phyloP scores from a whole-genome alignment of 2,888 invertebrate species.

The Scrobipalpa costella region DNA sequence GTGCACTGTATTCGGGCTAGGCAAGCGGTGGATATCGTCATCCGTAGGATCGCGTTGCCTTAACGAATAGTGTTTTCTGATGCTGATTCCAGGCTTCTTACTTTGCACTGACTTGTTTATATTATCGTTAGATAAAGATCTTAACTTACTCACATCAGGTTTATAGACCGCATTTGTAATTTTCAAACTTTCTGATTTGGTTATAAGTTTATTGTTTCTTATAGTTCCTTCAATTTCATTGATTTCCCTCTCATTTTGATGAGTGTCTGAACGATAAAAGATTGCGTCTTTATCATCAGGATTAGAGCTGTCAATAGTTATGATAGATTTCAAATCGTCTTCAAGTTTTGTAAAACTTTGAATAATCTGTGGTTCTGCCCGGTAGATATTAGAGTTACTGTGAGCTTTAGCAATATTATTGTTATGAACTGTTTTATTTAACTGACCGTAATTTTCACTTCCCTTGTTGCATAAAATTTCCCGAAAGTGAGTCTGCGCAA shows the following conservation, averaged over 20 bases:
- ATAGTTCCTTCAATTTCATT: constrained; percentile 78
- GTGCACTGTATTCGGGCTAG: constrained; percentile 66
- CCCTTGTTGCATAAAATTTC: constrained; percentile 64
- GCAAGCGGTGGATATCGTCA: constrained; percentile 61
- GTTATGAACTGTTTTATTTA: constrained; percentile 59
- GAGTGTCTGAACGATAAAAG: constrained; percentile 62
- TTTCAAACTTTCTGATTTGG: constrained; percentile 71
- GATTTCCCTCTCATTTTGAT: constrained; percentile 76
- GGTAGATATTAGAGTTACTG: constrained; percentile 49
- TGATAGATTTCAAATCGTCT: constrained; percentile 74
- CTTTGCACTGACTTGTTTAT: constrained; percentile 53
- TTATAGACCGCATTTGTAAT: constrained; percentile 53
- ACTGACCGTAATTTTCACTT: constrained; percentile 67
- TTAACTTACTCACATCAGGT: constrained; percentile 58
- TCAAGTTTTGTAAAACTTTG: constrained; percentile 70
- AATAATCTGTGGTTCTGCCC: constrained; percentile 59
- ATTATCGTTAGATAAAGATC: constrained; percentile 70
- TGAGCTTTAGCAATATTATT: constrained; percentile 46
- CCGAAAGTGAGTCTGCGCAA: constrained; percentile 68
- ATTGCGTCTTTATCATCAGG: constrained; percentile 62
- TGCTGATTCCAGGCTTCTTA: constrained; percentile 53
- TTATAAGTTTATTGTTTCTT: constrained; percentile 71
- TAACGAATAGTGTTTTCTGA: constrained; percentile 76
- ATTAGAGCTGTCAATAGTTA: constrained; percentile 72
- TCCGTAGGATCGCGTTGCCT: constrained; percentile 72